Evolutionary conservation across 2,113 vertebrate genomes (phyloP).

Genomic region (Nymphicus hollandicus): DNA sequence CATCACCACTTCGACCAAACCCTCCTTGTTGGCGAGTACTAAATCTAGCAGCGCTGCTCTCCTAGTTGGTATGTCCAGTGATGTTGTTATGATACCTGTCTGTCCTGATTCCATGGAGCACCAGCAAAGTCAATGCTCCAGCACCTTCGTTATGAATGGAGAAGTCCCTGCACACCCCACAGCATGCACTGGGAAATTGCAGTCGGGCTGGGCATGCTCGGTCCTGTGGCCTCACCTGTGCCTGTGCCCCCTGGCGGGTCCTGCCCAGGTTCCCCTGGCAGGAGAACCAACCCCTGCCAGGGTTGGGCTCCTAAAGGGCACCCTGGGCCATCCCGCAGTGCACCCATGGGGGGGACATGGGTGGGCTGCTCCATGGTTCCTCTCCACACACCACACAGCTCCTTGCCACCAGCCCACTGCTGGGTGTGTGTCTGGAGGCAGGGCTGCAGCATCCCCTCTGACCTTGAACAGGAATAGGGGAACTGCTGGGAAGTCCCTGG

Average conservation of each 20-base stretch:
- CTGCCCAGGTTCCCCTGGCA: neutral
- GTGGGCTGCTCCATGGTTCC: neutral
- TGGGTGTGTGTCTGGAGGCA: fast-evolving
- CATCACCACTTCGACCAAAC: no score
- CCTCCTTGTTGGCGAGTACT: no score
- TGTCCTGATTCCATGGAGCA: fast-evolving
- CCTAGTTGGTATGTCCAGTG: no score
- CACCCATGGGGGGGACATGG: neutral
- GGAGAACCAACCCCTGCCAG: neutral
- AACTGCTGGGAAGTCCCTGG: neutral
- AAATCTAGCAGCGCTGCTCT: no score
- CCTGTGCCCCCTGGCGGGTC: fast-evolving
- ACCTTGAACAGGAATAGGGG: neutral
- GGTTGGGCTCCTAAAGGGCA: neutral
- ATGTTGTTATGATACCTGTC: no score
- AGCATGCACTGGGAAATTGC: neutral
- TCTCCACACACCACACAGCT: fast-evolving
- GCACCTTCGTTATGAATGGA: neutral
- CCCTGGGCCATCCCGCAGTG: fast-evolving
- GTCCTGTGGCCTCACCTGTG: neutral
- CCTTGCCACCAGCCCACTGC: neutral
- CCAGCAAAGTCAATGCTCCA: fast-evolving
- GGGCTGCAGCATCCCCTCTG: neutral
- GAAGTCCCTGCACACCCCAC: fast-evolving
- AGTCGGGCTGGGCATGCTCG: fast-evolving